Evolutionary conservation across 2,113 vertebrate species (phyloP).

Genomic region (Burhinus oedicnemus): DNA sequence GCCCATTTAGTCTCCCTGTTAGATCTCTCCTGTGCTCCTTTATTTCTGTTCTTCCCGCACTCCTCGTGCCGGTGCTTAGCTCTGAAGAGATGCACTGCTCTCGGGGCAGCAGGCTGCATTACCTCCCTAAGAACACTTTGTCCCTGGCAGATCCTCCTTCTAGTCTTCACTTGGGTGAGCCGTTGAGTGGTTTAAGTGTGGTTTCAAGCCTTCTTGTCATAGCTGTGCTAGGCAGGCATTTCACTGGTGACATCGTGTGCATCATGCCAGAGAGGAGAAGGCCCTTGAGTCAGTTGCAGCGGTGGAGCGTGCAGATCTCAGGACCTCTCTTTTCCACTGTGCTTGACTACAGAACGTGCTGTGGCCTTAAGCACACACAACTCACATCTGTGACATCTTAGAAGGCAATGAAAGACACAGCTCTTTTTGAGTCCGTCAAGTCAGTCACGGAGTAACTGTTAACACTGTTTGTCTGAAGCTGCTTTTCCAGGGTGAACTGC

Average conservation of each 20-base stretch:
- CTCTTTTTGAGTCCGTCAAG: background rate
- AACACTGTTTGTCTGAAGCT: background rate
- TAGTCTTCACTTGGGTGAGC: background rate
- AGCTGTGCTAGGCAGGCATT: background rate
- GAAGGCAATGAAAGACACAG: background rate
- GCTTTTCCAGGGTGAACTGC: background rate
- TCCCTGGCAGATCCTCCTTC: background rate
- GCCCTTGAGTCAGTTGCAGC: background rate
- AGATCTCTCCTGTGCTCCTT: background rate
- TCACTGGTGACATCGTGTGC: background rate
- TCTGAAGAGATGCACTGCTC: background rate
- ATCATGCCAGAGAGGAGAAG: background rate
- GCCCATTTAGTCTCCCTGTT: background rate
- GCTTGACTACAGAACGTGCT: background rate
- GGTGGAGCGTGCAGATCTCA: background rate
- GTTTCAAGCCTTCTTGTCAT: slow-evolving; percentile 1
- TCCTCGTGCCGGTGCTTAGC: background rate
- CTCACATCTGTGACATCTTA: background rate
- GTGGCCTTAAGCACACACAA: background rate
- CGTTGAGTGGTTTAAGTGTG: background rate
- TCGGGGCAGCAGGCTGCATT: background rate
- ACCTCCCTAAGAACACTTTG: background rate
- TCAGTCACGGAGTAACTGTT: background rate
- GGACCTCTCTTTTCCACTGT: background rate
- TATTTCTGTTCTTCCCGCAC: background rate